Base-by-base conservation (phyloP, 23 tunicate species). In the Trididemnum nubilum region DNA sequence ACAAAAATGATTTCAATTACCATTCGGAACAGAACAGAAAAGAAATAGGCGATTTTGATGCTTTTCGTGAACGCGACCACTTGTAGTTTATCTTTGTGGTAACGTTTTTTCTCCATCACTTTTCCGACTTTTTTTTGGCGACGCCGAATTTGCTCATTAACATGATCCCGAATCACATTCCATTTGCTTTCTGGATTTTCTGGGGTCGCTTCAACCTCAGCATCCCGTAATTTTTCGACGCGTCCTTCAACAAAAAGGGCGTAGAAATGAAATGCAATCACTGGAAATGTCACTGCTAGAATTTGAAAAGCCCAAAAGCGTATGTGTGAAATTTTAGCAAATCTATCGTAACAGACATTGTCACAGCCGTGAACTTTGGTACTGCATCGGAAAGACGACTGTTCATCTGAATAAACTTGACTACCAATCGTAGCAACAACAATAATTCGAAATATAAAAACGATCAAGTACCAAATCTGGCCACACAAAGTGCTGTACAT, bases 261-360 rank as follows among this genome's bases (percentile, higher is more conserved):
- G 82, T 80, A 90, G 81, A 90, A 90, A 71, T 90, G 89, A 65
- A 94, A 94, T 0, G 84, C 40, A 28, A 94, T 77, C 31, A 87
- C 82, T 1, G 98, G 94, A 2, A 83, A 54, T 27, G 86, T 36
- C 0, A 94, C 77, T 9, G 92, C 86, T 21, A 94, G 87, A 35
- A 94, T 72, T 59, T 94, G 94, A 76, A 94, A 94, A 12, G 98
- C 71, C 98, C 98, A 94, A 51, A 87, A 94, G 5, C 98, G 78
- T 12, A 94, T 94, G 84, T 94, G 98, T 2, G 98, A 94, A 59
- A 94, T 94, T 75, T 89, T 89, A 38, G 98, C 93, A 57, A 94
- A 94, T 58, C 80, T 67, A 44, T 94, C 92, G 67, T 88, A 94
- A 66, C 98, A 94, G n/a, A 94, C 98, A 58, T 94, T 94, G 35